Conservation (phyloP, 2,888 invertebrate genomes). For the Catonia carolina region DNA sequence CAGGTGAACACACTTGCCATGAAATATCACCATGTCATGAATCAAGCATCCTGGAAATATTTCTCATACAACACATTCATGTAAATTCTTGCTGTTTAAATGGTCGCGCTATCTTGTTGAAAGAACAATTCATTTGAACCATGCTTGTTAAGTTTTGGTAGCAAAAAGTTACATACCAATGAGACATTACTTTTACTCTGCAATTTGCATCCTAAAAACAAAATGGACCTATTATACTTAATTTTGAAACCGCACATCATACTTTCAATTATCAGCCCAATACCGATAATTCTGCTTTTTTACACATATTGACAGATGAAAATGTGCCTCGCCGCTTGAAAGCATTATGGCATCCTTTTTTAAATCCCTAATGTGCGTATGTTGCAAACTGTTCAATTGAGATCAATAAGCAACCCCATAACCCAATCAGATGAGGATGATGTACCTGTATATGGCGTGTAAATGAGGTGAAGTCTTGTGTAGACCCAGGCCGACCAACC, state of each 20-base stretch:
- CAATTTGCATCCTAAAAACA: neutral
- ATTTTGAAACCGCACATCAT: slow-evolving; percentile 9
- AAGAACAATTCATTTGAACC: neutral
- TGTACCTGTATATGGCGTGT: no score
- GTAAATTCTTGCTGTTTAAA: neutral
- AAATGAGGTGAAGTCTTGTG: no score
- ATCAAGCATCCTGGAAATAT: neutral
- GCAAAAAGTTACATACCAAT: neutral
- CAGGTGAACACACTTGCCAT: neutral
- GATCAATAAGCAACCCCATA: no score
- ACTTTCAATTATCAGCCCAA: neutral
- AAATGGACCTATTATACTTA: slow-evolving; percentile 5
- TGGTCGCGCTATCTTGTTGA: neutral
- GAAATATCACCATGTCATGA: neutral
- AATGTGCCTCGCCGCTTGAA: no score
- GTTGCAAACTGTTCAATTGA: no score
- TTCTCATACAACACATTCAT: neutral
- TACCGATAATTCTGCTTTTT: no score
- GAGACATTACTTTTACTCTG: neutral
- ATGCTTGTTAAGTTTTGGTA: neutral
- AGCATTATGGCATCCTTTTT: no score
- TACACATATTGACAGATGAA: no score
- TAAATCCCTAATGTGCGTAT: no score
- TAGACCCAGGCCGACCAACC: no score
- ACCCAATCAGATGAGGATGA: no score